These are phyloP conservation scores for Tarsius wallacei DNA, from an alignment of 2,797 vertebrate genomes.

Conservation along the genomic window DNA sequence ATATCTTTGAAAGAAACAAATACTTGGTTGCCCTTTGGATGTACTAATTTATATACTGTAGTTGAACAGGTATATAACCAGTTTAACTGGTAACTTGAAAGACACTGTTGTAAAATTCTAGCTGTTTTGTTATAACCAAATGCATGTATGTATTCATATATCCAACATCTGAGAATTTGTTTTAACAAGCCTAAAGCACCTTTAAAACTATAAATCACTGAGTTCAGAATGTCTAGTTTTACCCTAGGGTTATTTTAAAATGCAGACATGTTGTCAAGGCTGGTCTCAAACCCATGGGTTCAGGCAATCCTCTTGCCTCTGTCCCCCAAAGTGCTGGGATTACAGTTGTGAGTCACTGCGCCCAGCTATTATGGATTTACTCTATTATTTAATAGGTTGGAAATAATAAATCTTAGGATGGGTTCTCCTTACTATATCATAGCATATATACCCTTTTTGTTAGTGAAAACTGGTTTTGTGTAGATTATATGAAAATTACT, in stretches of 20 bases:
- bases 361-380: background rate
- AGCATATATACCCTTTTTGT: background rate
- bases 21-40: background rate
- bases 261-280: background rate
- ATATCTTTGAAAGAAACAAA: slow-evolving; percentile 62
- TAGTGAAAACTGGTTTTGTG: slow-evolving; percentile 38
- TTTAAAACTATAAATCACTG: slow-evolving; percentile 15
- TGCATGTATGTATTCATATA: background rate
- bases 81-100: slow-evolving; percentile 68
- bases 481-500: slow-evolving; percentile 58
- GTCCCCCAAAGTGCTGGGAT: too few relatives aligned
- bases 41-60: slow-evolving; percentile 57
- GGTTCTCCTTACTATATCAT: background rate
- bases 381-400: background rate
- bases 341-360: too few relatives aligned
- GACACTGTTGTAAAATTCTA: slow-evolving; percentile 59
- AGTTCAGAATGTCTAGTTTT: slow-evolving; percentile 30
- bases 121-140: slow-evolving; percentile 34
- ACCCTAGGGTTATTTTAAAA: background rate
- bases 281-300: too few relatives aligned
- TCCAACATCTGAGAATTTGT: slow-evolving; percentile 51
- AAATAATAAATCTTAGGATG: slow-evolving; percentile 48
- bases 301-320: too few relatives aligned
- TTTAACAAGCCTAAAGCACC: slow-evolving; percentile 34
- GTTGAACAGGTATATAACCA: slow-evolving; percentile 59